These are phyloP conservation scores for Ophion ellenae DNA, from an alignment of 2,888 invertebrate genomes.

Conservation along the genomic window DNA sequence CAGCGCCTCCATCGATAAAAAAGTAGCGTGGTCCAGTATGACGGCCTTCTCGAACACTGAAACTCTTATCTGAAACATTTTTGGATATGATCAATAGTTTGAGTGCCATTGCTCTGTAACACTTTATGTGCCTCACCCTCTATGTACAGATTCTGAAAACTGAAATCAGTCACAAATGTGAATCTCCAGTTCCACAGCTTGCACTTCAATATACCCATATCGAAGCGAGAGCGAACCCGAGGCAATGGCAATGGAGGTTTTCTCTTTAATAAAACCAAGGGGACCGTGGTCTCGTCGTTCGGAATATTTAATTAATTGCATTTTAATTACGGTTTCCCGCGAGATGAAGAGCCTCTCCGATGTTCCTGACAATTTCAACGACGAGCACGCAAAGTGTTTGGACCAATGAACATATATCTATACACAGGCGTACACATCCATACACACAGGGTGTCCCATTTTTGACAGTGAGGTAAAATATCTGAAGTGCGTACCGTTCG, in stretches of 20 bases:
- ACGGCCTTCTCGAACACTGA: too few species aligned
- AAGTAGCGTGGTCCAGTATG: too few species aligned
- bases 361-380: constrained; percentile 29
- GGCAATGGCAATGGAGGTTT: constrained; percentile 25
- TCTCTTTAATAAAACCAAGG: constrained; percentile 26
- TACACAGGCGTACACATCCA: neutral
- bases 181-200: neutral
- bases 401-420: neutral
- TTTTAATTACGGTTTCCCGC: constrained; percentile 42
- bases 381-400: constrained; percentile 10
- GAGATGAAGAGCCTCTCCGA: constrained; percentile 2
- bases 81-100: too few species aligned
- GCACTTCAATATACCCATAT: neutral
- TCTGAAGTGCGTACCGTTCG: neutral
- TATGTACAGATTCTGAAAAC: constrained; percentile 14
- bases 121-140: too few species aligned
- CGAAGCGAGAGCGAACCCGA: neutral
- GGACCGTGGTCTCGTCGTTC: constrained; percentile 1
- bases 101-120: too few species aligned
- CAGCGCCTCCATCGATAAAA: too few species aligned
- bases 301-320: constrained; percentile 53
- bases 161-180: constrained; percentile 6
- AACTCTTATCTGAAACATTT: too few species aligned
- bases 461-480: neutral
- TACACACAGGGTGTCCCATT: neutral